Percentiles rank a stretch among this genome's conserved stretches.
phyloP scores from a whole-genome alignment of 2,113 vertebrate species.

The Petaurus breviceps region DNA sequence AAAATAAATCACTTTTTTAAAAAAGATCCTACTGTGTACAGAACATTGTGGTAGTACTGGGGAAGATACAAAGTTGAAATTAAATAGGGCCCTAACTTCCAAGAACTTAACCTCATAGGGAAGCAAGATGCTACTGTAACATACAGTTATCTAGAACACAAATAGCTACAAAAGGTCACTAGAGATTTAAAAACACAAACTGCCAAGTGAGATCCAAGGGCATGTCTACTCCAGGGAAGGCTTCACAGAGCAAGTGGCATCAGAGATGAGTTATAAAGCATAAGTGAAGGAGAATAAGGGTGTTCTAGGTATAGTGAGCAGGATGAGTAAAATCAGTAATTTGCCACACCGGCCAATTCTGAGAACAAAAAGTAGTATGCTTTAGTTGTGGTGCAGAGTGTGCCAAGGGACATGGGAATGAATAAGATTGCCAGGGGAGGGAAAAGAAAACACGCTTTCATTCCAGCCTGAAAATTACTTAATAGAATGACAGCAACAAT shows the following conservation, averaged over 20 bases:
- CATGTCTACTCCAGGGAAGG: background rate
- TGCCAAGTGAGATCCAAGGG: background rate
- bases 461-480: conserved; percentile 17
- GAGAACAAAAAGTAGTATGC: background rate
- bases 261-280: background rate
- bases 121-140: background rate
- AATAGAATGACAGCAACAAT: background rate
- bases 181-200: background rate
- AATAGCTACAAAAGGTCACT: background rate
- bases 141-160: background rate
- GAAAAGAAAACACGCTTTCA: conserved; percentile 15
- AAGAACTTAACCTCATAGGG: background rate
- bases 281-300: background rate
- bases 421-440: background rate
- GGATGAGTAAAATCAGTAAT: background rate
- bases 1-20: background rate
- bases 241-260: background rate
- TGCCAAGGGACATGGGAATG: background rate
- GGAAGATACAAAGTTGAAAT: background rate
- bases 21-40: background rate
- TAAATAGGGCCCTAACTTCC: background rate
- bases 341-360: background rate
- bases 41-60: background rate
- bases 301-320: background rate
- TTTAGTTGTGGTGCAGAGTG: background rate